Conservation (phyloP, 2,888 invertebrate genomes). For the Dasypolia templi region DNA sequence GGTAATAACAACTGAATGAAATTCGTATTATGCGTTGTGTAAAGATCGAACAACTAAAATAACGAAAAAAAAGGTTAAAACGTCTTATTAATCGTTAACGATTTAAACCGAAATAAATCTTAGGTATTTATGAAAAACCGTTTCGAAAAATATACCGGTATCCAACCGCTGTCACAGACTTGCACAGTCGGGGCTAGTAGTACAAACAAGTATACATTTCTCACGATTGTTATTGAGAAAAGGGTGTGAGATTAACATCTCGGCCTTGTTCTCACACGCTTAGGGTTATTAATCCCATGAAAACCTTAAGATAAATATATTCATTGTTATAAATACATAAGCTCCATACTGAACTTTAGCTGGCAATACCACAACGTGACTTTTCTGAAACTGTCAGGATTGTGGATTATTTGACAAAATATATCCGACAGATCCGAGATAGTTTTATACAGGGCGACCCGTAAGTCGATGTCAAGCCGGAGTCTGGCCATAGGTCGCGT, state of each 20-base stretch:
- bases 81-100: too few relatives aligned
- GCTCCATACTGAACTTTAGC: neutral
- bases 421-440: neutral
- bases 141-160: too few relatives aligned
- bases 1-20: too few relatives aligned
- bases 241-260: constrained; percentile 14
- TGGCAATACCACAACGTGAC: neutral
- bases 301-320: neutral
- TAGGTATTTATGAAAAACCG: too few relatives aligned
- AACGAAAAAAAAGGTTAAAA: too few relatives aligned
- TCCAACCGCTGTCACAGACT: too few relatives aligned
- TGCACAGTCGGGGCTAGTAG: neutral
- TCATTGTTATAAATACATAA: constrained; percentile 7
- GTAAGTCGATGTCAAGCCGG: too few relatives aligned
- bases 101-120: too few relatives aligned
- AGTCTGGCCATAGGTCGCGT: too few relatives aligned
- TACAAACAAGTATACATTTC: neutral
- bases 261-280: neutral
- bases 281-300: constrained; percentile 9
- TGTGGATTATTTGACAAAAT: neutral
- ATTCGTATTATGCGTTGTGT: too few relatives aligned
- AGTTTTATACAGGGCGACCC: too few relatives aligned
- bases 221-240: constrained; percentile 12
- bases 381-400: neutral
- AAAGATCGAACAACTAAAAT: too few relatives aligned